Evolutionary conservation across 2,113 vertebrate species (phyloP).

Genomic region (Capreolus pygargus): DNA sequence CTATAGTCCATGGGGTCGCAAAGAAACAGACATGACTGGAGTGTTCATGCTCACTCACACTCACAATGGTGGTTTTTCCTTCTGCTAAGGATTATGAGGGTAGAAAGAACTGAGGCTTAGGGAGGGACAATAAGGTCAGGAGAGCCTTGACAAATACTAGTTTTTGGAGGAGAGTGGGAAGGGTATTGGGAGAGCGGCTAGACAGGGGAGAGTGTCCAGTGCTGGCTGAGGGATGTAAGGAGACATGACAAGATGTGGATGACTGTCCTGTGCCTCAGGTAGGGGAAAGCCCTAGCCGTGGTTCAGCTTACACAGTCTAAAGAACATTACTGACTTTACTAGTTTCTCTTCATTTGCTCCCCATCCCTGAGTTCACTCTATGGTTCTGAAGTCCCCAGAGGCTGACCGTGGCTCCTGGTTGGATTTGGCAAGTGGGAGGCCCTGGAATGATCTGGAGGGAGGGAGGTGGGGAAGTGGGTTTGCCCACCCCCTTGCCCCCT

Average conservation of each 20-base stretch:
- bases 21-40: not conserved
- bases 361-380: not conserved
- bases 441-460: not conserved
- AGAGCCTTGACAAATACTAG: not conserved
- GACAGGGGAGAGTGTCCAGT: too few relatives aligned
- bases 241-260: not conserved
- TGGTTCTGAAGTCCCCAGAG: not conserved
- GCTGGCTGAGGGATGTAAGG: not conserved
- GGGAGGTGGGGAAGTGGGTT: not conserved
- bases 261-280: not conserved
- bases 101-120: not conserved
- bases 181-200: not conserved
- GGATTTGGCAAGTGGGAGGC: not conserved
- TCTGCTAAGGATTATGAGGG: not conserved
- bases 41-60: accelerated
- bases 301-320: not conserved
- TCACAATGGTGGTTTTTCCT: not conserved
- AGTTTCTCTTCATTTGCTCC: not conserved
- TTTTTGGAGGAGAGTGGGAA: not conserved
- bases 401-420: not conserved
- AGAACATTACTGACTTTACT: too few relatives aligned
- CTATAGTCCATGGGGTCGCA: not conserved
- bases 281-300: not conserved
- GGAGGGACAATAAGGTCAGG: not conserved
- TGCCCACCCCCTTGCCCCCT: accelerated